phyloP scores from a whole-genome alignment of 1,140 invertebrate species.

The Microplitis mediator region DNA sequence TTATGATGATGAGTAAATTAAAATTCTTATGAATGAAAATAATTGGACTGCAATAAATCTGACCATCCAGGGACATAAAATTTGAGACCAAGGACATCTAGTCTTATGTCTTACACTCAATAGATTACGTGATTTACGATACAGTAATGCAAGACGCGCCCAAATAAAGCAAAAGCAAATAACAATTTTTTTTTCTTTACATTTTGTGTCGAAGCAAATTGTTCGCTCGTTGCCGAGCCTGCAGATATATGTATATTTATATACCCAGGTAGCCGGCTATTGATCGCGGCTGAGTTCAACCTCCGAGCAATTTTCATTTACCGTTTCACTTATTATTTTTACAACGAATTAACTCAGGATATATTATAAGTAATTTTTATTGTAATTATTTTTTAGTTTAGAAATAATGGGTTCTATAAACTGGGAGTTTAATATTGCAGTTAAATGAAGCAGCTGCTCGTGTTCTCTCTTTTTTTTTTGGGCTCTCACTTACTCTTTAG shows the following conservation, averaged over 20 bases:
- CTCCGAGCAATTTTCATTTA: background rate
- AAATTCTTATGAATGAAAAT: background rate
- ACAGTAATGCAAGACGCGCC: conserved; percentile 31
- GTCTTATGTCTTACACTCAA: conserved; percentile 24
- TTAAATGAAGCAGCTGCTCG: conserved; percentile 6
- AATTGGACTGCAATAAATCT: conserved; percentile 39
- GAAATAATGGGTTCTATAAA: background rate
- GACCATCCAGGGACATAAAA: conserved; percentile 36
- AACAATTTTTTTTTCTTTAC: conserved; percentile 21
- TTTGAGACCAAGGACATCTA: conserved; percentile 50
- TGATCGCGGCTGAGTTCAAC: conserved; percentile 12
- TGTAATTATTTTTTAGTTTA: background rate
- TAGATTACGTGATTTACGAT: conserved; percentile 21
- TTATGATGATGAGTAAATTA: too few species aligned
- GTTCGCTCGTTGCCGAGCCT: background rate
- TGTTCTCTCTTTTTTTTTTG: background rate
- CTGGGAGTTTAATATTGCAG: background rate
- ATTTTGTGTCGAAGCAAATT: conserved; percentile 12
- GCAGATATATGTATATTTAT: background rate
- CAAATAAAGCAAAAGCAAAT: conserved; percentile 45
- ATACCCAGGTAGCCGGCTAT: conserved; percentile 18
- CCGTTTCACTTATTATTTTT: background rate
- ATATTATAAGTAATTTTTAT: too few species aligned
- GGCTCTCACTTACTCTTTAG: background rate
- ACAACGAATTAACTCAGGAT: too few species aligned